phyloP scores from a whole-genome alignment of 2,113 vertebrate genomes.

The Rhynchopsitta pachyrhyncha region DNA sequence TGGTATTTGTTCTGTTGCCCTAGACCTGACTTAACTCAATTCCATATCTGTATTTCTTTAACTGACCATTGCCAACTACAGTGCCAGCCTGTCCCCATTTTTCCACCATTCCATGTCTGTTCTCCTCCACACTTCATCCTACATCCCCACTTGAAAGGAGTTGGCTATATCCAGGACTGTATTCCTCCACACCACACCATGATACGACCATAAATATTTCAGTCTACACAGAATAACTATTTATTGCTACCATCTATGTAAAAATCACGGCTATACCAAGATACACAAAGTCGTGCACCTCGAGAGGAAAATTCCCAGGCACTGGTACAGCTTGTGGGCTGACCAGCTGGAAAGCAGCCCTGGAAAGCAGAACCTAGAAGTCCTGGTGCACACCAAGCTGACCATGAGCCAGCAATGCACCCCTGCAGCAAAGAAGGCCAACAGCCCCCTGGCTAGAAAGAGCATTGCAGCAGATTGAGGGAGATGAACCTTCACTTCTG shows the following conservation, averaged over 20 bases:
- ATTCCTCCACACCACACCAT: background rate
- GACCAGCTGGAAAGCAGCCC: background rate
- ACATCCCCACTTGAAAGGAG: background rate
- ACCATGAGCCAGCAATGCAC: background rate
- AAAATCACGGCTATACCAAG: background rate
- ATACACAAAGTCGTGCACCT: background rate
- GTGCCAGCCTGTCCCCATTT: background rate
- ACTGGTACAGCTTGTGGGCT: background rate
- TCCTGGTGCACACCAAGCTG: background rate
- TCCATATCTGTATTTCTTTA: background rate
- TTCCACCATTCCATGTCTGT: background rate
- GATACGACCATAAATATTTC: background rate
- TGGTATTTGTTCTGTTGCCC: background rate
- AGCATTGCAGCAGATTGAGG: fast-evolving
- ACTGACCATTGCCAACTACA: background rate
- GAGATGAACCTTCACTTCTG: background rate
- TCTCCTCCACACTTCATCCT: background rate
- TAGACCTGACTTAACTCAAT: background rate
- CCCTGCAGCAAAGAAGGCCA: background rate
- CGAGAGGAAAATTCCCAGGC: background rate
- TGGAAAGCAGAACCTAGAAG: background rate
- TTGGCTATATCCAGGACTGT: background rate
- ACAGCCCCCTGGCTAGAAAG: background rate
- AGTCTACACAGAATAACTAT: background rate
- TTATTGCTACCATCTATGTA: background rate